Percentiles rank a stretch among this genome's conserved stretches.
These are phyloP conservation scores for Chelidonichthys spinosus DNA, from an alignment of 2,797 vertebrate species.

Conservation along the genomic window DNA sequence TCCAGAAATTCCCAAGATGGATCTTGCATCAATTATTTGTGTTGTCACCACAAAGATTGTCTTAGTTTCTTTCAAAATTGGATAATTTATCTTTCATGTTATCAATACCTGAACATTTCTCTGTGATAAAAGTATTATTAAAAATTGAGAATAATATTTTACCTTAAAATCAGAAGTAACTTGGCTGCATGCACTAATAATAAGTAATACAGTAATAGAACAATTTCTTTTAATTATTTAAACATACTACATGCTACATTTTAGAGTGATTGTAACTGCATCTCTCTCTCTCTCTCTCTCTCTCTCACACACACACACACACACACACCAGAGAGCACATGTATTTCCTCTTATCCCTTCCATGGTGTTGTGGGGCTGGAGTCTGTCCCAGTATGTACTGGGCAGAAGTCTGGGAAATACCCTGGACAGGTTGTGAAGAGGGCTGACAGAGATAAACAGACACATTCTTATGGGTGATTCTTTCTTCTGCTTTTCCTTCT, in stretches of 20 bases:
- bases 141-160: neutral
- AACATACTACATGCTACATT: neutral
- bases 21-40: no score
- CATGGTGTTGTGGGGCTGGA: constrained; percentile 39
- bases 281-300: neutral
- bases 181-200: neutral
- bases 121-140: neutral
- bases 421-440: constrained; percentile 37
- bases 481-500: neutral
- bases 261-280: neutral
- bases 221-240: neutral
- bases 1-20: no score
- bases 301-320: neutral
- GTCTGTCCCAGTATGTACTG: constrained; percentile 41
- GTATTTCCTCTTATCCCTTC: constrained; percentile 48
- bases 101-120: neutral
- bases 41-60: neutral
- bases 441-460: constrained; percentile 53
- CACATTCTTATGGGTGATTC: constrained; percentile 6
- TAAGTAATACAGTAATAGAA: neutral
- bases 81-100: neutral
- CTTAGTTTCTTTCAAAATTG: neutral
- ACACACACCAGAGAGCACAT: constrained; percentile 18
- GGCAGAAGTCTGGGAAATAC: constrained; percentile 42
- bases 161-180: neutral